phyloP scores from a whole-genome alignment of 1,140 invertebrate species.

The Caenorhabditis briggsae region DNA sequence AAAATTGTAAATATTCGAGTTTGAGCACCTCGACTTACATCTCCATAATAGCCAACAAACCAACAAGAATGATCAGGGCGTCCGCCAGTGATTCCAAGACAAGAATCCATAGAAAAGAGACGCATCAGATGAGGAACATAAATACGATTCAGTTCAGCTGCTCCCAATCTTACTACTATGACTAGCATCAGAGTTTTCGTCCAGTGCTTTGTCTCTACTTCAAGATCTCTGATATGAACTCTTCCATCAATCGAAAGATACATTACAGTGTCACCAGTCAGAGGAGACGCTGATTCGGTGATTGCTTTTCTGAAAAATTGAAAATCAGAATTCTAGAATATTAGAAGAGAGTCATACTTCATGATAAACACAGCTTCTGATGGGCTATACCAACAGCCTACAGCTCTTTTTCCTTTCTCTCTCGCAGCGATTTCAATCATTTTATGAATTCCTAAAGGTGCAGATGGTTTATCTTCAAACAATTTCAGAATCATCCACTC shows the following conservation, averaged over 20 bases:
- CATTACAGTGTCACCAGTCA: constrained; percentile 46
- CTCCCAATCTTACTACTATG: constrained; percentile 87
- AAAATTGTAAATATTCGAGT: constrained; percentile 61
- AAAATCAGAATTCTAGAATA: background rate
- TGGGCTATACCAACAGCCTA: constrained; percentile 62
- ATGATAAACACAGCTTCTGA: constrained; percentile 70
- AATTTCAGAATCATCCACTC: constrained; percentile 60
- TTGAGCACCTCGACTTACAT: constrained; percentile 79
- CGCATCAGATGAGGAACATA: constrained; percentile 82
- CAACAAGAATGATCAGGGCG: constrained; percentile 91
- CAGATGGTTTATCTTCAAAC: constrained; percentile 62
- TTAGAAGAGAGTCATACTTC: constrained; percentile 60
- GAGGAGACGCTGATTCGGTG: constrained; percentile 47
- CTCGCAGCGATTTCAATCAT: constrained; percentile 53
- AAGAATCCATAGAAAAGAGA: constrained; percentile 85
- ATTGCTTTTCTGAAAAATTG: constrained; percentile 49
- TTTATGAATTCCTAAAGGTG: constrained; percentile 62
- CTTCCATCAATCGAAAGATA: constrained; percentile 58
- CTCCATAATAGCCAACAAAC: constrained; percentile 87
- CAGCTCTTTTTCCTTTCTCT: constrained; percentile 50
- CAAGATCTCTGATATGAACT: constrained; percentile 55
- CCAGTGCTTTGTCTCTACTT: constrained; percentile 71
- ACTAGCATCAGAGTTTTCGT: constrained; percentile 88
- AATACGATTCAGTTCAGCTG: constrained; percentile 85
- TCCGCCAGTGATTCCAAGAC: constrained; percentile 91